Conservation (phyloP, 2,888 invertebrate species). For the Pollenia angustigena region DNA sequence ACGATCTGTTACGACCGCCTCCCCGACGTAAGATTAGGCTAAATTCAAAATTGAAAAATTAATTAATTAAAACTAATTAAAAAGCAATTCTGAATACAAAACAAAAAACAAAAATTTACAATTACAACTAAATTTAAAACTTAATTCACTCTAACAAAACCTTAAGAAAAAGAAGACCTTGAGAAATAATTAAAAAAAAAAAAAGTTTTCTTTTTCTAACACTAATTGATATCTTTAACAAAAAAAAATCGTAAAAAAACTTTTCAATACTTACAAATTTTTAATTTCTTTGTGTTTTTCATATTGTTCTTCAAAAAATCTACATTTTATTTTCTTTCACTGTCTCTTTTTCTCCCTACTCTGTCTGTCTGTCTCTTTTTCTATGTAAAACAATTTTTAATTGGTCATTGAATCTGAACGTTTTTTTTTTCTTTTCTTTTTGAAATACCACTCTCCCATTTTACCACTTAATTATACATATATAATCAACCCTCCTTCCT, state of each 20-base stretch:
- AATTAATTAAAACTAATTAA: slow-evolving; percentile 61
- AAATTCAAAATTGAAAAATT: slow-evolving; percentile 76
- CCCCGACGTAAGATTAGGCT: slow-evolving; percentile 90
- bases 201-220: slow-evolving; percentile 53
- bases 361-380: slow-evolving; percentile 50
- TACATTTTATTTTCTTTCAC: slow-evolving; percentile 16
- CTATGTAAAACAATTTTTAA: slow-evolving; percentile 52
- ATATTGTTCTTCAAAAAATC: slow-evolving; percentile 17
- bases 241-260: slow-evolving; percentile 23
- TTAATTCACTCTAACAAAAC: slow-evolving; percentile 34
- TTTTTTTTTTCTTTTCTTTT: slow-evolving; percentile 52
- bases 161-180: slow-evolving; percentile 37
- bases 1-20: slow-evolving; percentile 93
- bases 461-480: slow-evolving; percentile 14
- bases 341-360: slow-evolving; percentile 54
- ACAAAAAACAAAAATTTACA: background rate
- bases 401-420: slow-evolving; percentile 61
- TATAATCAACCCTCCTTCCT: slow-evolving; percentile 27
- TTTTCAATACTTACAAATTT: slow-evolving; percentile 13
- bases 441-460: slow-evolving; percentile 10
- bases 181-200: background rate
- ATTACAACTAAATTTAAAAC: slow-evolving; percentile 34
- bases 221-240: slow-evolving; percentile 4
- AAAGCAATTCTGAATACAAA: slow-evolving; percentile 41
- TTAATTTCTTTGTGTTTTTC: slow-evolving; percentile 8